Conservation (phyloP, 1,140 invertebrate genomes). For the Aporrectodea caliginosa region DNA sequence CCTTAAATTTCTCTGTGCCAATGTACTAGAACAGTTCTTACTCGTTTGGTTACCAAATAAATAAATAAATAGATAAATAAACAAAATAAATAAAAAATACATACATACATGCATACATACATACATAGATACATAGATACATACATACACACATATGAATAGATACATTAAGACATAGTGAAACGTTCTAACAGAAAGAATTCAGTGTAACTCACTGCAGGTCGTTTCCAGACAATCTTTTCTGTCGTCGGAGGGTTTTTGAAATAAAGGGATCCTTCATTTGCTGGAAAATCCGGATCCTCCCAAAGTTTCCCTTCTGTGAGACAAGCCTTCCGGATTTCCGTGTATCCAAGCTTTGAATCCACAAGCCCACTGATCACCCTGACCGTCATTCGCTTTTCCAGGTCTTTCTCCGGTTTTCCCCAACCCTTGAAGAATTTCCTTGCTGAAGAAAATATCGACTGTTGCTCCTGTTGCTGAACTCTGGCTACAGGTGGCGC, state of each 20-base stretch:
- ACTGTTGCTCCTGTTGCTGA: background rate
- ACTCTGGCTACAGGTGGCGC: background rate
- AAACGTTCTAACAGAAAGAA: too few species aligned
- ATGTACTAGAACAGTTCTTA: too few species aligned
- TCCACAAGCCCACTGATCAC: background rate
- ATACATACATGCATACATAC: too few species aligned
- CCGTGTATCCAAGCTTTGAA: background rate
- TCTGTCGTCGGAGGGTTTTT: background rate
- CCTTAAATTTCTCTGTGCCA: too few species aligned
- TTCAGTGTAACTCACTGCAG: background rate
- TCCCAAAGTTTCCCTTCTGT: conserved; percentile 23
- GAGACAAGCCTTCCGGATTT: conserved; percentile 6
- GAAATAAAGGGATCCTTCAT: conserved; percentile 14
- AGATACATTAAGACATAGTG: too few species aligned
- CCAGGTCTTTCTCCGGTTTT: background rate
- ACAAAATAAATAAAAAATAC: too few species aligned
- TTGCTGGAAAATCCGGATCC: conserved; percentile 29
- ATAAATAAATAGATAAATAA: too few species aligned
- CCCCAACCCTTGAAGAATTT: background rate
- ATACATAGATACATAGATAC: too few species aligned
- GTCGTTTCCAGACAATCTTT: conserved; percentile 18
- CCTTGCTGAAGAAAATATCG: background rate
- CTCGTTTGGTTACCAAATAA: too few species aligned
- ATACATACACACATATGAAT: too few species aligned
- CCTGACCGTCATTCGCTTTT: background rate